Conservation (phyloP, 2,888 invertebrate species). For the Stenodema calcarata region DNA sequence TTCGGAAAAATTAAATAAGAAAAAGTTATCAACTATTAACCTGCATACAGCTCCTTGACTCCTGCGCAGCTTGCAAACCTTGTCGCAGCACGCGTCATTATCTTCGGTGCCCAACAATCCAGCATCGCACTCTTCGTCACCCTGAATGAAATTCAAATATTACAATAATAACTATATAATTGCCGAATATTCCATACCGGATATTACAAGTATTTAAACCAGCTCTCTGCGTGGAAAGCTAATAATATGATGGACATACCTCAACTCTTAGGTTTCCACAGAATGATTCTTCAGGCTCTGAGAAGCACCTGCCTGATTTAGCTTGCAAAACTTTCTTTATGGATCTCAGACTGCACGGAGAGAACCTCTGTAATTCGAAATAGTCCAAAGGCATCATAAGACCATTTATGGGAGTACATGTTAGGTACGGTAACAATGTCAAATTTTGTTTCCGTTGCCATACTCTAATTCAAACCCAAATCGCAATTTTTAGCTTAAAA, state of each 20-base stretch:
- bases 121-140: constrained; percentile 96
- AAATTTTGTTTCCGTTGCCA: too few species aligned
- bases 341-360: constrained; percentile 91
- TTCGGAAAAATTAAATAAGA: too few species aligned
- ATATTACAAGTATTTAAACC: too few species aligned
- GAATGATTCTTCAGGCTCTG: constrained; percentile 92
- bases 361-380: constrained; percentile 76
- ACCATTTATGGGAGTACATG: too few species aligned
- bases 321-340: constrained; percentile 91
- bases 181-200: too few species aligned
- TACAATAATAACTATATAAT: too few species aligned
- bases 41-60: constrained; percentile 88
- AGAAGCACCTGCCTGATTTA: constrained; percentile 90
- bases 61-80: constrained; percentile 84
- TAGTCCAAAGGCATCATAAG: too few species aligned
- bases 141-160: constrained; percentile 60
- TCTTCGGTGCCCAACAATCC: constrained; percentile 92
- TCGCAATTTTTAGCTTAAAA: too few species aligned
- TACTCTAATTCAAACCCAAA: too few species aligned
- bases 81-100: constrained; percentile 92
- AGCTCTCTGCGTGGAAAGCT: too few species aligned
- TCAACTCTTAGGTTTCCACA: constrained; percentile 96
- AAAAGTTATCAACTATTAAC: too few species aligned
- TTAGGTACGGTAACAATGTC: too few species aligned
- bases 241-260: constrained; percentile 51